A percentile compares a stretch with the other conserved stretches of the same genome.
phyloP scores from a whole-genome alignment of 1,140 invertebrate genomes.

The Phymorhynchus buccinoides region DNA sequence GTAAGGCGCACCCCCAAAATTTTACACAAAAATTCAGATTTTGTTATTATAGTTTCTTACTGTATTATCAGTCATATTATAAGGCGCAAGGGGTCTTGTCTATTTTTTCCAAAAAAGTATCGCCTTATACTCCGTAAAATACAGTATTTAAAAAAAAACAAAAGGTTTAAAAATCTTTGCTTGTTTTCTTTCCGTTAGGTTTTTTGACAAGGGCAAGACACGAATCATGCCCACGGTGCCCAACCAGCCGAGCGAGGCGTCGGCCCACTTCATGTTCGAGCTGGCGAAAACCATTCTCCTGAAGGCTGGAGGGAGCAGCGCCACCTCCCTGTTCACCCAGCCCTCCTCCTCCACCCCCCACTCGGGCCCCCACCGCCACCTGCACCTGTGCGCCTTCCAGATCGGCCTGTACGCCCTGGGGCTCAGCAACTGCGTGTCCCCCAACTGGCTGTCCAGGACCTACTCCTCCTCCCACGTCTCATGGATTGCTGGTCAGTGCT shows the following conservation, averaged over 20 bases:
- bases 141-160: too few relatives aligned
- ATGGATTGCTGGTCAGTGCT: constrained; percentile 94
- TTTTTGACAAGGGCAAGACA: constrained; percentile 91
- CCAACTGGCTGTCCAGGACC: constrained; percentile 96
- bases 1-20: too few relatives aligned
- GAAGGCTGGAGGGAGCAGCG: constrained; percentile 96
- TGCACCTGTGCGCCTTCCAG: constrained; percentile 99
- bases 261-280: constrained; percentile 98
- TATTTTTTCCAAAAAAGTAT: too few relatives aligned
- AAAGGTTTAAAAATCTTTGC: too few relatives aligned
- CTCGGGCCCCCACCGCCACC: constrained; percentile 87
- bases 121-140: too few relatives aligned
- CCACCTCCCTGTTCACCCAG: constrained; percentile 87
- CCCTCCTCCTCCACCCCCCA: constrained; percentile 81
- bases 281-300: constrained; percentile 93
- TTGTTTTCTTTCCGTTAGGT: constrained; percentile 78
- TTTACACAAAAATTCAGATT: too few relatives aligned
- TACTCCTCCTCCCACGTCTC: constrained; percentile 99
- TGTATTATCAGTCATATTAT: too few relatives aligned
- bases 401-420: constrained; percentile 96
- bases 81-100: too few relatives aligned
- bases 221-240: constrained; percentile 92
- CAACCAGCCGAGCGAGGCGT: constrained; percentile 97
- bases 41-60: too few relatives aligned
- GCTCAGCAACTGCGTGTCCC: constrained; percentile 95